phyloP scores from a whole-genome alignment of 1,140 invertebrate species.

The Zophobas atratus region DNA sequence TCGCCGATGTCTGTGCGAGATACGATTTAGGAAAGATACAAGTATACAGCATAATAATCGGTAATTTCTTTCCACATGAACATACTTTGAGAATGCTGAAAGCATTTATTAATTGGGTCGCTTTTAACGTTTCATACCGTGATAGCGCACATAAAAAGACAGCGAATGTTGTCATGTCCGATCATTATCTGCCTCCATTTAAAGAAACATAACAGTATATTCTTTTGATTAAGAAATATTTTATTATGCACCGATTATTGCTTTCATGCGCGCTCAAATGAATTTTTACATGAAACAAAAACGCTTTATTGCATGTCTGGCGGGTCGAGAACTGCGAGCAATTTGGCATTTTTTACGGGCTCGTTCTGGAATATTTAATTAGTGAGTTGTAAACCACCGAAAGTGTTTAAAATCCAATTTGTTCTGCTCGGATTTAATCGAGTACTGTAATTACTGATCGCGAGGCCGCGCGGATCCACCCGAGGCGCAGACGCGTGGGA shows the following conservation, averaged over 20 bases:
- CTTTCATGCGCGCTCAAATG: neutral
- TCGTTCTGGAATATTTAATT: constrained; percentile 44
- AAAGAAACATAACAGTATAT: constrained; percentile 39
- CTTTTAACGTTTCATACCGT: constrained; percentile 41
- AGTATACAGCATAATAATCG: constrained; percentile 19
- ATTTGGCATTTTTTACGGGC: constrained; percentile 48
- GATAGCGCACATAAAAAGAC: constrained; percentile 38
- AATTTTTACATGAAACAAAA: neutral
- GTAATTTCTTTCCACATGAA: constrained; percentile 33
- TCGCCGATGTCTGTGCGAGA: constrained; percentile 26
- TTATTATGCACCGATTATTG: constrained; percentile 34
- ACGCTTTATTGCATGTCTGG: neutral
- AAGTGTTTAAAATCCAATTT: constrained; percentile 48
- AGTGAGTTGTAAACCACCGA: constrained; percentile 7
- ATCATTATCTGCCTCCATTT: constrained; percentile 40
- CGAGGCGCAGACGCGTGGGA: too few relatives aligned
- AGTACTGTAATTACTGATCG: constrained; percentile 43
- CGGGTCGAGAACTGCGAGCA: constrained; percentile 28
- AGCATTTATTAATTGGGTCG: constrained; percentile 43
- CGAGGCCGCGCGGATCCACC: neutral
- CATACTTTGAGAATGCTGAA: constrained; percentile 42
- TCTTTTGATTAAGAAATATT: constrained; percentile 41
- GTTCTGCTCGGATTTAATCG: constrained; percentile 44
- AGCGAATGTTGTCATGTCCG: constrained; percentile 41
- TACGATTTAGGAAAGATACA: constrained; percentile 7